A percentile compares a stretch with the other conserved stretches of the same genome.
These are phyloP conservation scores for Leucania comma DNA, from an alignment of 2,888 invertebrate genomes.

Conservation along the genomic window DNA sequence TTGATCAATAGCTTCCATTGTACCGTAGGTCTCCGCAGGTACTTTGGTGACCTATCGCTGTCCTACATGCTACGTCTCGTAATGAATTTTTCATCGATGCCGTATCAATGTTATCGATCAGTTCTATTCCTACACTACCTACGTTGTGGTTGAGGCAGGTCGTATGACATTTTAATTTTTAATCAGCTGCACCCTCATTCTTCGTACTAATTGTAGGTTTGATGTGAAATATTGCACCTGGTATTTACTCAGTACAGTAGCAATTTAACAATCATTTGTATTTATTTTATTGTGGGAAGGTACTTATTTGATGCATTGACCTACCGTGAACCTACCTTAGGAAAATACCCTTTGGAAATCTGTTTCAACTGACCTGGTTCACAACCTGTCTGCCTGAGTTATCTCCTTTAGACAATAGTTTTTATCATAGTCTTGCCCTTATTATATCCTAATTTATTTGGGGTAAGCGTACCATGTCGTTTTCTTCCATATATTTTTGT, in stretches of 20 bases:
- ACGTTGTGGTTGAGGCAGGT: constrained; percentile 52
- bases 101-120: constrained; percentile 48
- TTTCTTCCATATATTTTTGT: background rate
- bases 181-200: constrained; percentile 37
- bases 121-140: constrained; percentile 20
- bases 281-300: constrained; percentile 15
- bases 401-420: background rate
- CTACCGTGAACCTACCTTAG: background rate
- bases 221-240: constrained; percentile 47
- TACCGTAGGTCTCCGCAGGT: constrained; percentile 30
- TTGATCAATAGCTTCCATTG: constrained; percentile 40
- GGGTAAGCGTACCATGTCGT: background rate
- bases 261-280: constrained; percentile 6
- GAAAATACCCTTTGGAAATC: background rate
- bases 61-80: constrained; percentile 39
- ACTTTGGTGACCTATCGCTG: constrained; percentile 43
- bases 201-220: constrained; percentile 35
- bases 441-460: background rate
- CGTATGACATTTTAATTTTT: constrained; percentile 42
- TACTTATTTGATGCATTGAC: background rate
- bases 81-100: constrained; percentile 57
- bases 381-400: background rate
- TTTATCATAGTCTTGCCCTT: background rate
- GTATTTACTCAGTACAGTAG: background rate
- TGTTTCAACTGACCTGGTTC: background rate